Conservation (phyloP, 2,113 vertebrate species). For the Mus pahari region DNA sequence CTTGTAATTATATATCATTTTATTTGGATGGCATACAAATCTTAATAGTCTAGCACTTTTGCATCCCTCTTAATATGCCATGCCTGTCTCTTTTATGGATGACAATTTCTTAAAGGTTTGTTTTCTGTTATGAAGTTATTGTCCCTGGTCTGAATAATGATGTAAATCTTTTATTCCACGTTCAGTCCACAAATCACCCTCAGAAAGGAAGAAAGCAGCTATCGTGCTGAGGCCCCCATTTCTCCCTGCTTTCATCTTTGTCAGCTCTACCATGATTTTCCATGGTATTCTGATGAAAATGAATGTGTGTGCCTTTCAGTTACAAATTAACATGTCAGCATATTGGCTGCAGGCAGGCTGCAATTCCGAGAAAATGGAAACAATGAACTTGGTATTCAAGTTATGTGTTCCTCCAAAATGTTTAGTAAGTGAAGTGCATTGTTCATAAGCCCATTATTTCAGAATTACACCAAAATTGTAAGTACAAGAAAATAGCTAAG, state of each 20-base stretch:
- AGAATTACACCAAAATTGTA: slow-evolving; percentile 23
- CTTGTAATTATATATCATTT: slow-evolving; percentile 53
- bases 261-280: slow-evolving; percentile 38
- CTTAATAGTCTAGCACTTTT: slow-evolving; percentile 40
- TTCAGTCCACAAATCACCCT: slow-evolving; percentile 12
- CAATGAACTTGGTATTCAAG: slow-evolving; percentile 49
- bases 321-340: slow-evolving; percentile 54
- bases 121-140: not conserved
- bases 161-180: slow-evolving; percentile 25
- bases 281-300: slow-evolving; percentile 34
- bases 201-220: not conserved
- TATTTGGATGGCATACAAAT: slow-evolving; percentile 30
- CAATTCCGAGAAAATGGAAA: slow-evolving; percentile 55
- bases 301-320: slow-evolving; percentile 12
- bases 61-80: not conserved
- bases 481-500: slow-evolving; percentile 16
- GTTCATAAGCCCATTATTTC: slow-evolving; percentile 13
- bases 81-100: not conserved
- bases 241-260: slow-evolving; percentile 27
- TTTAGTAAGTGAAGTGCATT: slow-evolving; percentile 54
- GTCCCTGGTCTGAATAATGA: not conserved
- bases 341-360: not conserved
- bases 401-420: not conserved
- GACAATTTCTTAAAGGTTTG: not conserved
- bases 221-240: not conserved